Percentiles rank a stretch among this genome's conserved stretches.
These are phyloP conservation scores for Mesochorus sp. DNA, from an alignment of 2,888 invertebrate genomes.

Conservation along the genomic window DNA sequence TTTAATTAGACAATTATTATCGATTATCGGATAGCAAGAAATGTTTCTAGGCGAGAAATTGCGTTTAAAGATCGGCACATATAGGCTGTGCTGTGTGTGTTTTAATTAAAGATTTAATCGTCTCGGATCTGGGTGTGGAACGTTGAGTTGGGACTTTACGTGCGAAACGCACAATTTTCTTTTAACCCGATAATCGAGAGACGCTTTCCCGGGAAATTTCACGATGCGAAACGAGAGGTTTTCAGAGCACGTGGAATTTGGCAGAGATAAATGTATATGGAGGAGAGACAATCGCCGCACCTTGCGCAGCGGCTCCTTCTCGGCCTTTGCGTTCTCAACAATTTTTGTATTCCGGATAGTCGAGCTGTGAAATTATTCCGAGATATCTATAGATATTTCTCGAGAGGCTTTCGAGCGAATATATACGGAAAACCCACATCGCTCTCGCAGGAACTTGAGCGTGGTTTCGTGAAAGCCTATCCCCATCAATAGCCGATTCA, in stretches of 20 bases:
- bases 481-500: slow-evolving; percentile 27
- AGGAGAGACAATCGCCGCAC: too few relatives aligned
- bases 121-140: background rate
- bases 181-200: background rate
- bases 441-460: slow-evolving; percentile 17
- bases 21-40: too few relatives aligned
- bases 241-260: background rate
- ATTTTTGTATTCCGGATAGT: background rate
- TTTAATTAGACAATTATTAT: too few relatives aligned
- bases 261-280: too few relatives aligned
- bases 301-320: too few relatives aligned
- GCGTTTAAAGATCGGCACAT: too few relatives aligned
- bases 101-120: background rate
- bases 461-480: slow-evolving; percentile 41
- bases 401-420: background rate
- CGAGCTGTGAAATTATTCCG: background rate
- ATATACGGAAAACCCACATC: background rate
- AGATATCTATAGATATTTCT: background rate
- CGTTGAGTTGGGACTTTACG: background rate
- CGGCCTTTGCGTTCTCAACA: too few relatives aligned
- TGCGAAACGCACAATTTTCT: background rate
- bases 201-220: background rate
- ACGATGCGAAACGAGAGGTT: background rate
- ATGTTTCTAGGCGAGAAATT: too few relatives aligned
- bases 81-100: too few relatives aligned